These are phyloP conservation scores for Mus caroli DNA, from an alignment of 2,797 vertebrate genomes.

Conservation along the genomic window DNA sequence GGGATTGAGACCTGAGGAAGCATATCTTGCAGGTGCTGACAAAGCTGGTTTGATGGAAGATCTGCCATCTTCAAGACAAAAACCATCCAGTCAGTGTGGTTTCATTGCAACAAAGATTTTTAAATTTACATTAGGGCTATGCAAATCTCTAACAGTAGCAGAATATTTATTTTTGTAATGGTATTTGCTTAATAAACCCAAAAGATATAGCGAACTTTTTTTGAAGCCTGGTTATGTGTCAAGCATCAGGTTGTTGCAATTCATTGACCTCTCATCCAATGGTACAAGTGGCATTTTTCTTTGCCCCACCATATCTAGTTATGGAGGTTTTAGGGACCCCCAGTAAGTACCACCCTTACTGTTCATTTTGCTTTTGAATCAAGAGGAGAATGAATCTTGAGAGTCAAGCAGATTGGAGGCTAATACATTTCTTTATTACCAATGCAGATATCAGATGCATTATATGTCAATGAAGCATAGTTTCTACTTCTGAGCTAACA, in stretches of 20 bases:
- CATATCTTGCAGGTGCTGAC: neutral
- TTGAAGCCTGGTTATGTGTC: neutral
- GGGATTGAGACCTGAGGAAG: constrained; percentile 38
- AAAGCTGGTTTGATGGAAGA: neutral
- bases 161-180: constrained; percentile 4
- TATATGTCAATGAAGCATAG: neutral
- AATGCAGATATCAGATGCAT: neutral
- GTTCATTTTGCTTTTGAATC: neutral
- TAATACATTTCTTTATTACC: constrained; percentile 21
- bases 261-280: neutral
- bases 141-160: constrained; percentile 51
- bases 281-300: neutral
- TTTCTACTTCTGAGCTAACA: neutral
- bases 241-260: neutral
- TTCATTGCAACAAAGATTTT: constrained; percentile 55
- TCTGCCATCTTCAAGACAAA: constrained; percentile 27
- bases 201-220: neutral
- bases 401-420: neutral
- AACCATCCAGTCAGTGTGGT: neutral
- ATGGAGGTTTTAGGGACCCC: neutral
- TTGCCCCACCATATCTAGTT: neutral
- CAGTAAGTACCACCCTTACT: neutral
- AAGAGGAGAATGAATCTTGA: constrained; percentile 15
- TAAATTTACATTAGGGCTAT: constrained; percentile 38
- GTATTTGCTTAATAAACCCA: constrained; percentile 28